phyloP scores from a whole-genome alignment of 30 jellyfish, hydroid and myxozoan species.

The Cassiopea xamachana region DNA sequence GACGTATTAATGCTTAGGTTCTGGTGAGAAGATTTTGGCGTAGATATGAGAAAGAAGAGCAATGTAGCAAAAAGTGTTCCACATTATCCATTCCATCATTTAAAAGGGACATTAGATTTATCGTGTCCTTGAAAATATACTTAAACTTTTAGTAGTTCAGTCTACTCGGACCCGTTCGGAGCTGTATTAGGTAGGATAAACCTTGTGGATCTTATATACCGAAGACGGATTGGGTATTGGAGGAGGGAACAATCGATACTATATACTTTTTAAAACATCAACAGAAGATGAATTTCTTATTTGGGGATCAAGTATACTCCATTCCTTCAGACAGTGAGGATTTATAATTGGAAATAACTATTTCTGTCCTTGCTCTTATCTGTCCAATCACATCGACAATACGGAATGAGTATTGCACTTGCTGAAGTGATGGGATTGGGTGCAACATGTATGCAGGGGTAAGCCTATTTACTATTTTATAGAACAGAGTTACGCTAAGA shows the following conservation, averaged over 20 bases:
- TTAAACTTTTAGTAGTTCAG: conserved; percentile 3
- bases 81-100: not conserved
- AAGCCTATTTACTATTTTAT: not conserved
- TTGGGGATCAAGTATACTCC: not conserved
- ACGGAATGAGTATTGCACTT: conserved; percentile 27
- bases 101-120: not conserved
- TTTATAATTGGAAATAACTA: not conserved
- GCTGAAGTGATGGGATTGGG: conserved; percentile 36
- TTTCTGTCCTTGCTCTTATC: conserved; percentile 14
- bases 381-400: not conserved
- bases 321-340: conserved; percentile 17
- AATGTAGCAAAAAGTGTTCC: not conserved
- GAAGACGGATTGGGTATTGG: not conserved
- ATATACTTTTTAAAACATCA: conserved; percentile 22
- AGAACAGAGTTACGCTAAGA: not conserved
- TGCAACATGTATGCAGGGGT: not conserved
- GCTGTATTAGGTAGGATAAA: not conserved
- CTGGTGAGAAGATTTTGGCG: not conserved
- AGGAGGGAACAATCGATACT: not conserved
- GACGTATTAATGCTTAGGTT: not conserved
- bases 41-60: not conserved
- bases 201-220: not conserved
- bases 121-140: conserved; percentile 17
- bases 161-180: conserved; percentile 12
- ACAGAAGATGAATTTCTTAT: conserved; percentile 30